Evolutionary conservation across 1,140 invertebrate genomes (phyloP).

Genomic region (Zaprionus capensis): DNA sequence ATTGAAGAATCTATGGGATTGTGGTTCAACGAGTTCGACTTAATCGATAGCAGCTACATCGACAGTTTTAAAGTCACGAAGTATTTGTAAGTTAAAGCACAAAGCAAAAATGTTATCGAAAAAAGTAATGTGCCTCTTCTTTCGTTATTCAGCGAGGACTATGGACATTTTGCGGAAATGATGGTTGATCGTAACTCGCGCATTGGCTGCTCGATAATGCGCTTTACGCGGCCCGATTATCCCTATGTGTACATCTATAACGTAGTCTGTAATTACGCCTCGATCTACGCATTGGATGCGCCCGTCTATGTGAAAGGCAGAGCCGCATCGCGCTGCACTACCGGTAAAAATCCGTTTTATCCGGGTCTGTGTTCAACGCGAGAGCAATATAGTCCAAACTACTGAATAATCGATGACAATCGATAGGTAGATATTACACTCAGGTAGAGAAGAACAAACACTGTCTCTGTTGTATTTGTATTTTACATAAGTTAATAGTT

Average conservation of each 20-base stretch:
- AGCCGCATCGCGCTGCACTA: constrained; percentile 58
- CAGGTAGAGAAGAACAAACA: constrained; percentile 53
- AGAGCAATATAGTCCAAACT: constrained; percentile 76
- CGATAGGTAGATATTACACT: constrained; percentile 30
- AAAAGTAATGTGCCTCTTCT: not conserved
- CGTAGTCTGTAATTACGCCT: constrained; percentile 80
- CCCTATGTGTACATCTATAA: constrained; percentile 76
- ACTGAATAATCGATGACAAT: constrained; percentile 45
- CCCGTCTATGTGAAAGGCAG: constrained; percentile 68
- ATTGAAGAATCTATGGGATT: constrained; percentile 68
- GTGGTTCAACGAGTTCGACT: constrained; percentile 75
- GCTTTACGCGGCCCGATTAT: constrained; percentile 77
- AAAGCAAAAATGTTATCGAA: not conserved
- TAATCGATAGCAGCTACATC: constrained; percentile 78
- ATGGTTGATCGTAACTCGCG: constrained; percentile 74
- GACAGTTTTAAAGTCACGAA: constrained; percentile 66
- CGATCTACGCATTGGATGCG: constrained; percentile 70
- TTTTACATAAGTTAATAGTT: constrained; percentile 45
- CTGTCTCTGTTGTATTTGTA: constrained; percentile 42
- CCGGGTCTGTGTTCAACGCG: constrained; percentile 74
- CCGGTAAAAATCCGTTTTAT: constrained; percentile 76
- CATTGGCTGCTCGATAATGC: constrained; percentile 73
- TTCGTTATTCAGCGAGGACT: constrained; percentile 65
- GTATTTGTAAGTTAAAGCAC: constrained; percentile 72
- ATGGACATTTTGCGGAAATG: constrained; percentile 82